phyloP scores from a whole-genome alignment of 1,140 invertebrate genomes.

The Meloidogyne floridensis region DNA sequence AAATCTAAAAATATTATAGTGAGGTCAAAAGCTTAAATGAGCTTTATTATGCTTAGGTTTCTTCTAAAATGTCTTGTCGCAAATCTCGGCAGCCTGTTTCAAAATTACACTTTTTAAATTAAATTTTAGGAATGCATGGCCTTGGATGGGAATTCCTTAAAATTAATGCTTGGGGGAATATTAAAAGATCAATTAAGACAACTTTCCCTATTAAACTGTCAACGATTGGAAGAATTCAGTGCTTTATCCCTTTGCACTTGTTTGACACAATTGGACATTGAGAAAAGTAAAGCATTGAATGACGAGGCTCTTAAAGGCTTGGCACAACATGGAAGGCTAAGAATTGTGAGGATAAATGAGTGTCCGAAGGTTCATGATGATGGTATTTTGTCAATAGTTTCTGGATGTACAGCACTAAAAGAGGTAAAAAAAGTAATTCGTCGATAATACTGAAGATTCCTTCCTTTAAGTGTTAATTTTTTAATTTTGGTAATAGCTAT shows the following conservation, averaged over 20 bases:
- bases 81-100: too few species aligned
- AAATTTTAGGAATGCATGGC: conserved; percentile 24
- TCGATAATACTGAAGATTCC: too few species aligned
- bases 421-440: background rate
- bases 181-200: conserved; percentile 6
- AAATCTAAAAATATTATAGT: too few species aligned
- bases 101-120: background rate
- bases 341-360: conserved; percentile 16
- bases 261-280: conserved; percentile 27
- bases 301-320: conserved; percentile 1
- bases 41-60: too few species aligned
- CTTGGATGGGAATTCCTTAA: conserved; percentile 8
- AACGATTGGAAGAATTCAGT: conserved; percentile 7
- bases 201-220: conserved; percentile 27
- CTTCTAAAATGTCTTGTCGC: too few species aligned
- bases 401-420: background rate
- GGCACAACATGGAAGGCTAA: conserved; percentile 12
- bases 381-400: background rate
- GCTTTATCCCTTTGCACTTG: background rate
- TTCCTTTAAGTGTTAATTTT: too few species aligned
- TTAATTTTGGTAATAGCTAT: too few species aligned
- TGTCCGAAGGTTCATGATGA: background rate
- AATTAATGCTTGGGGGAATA: conserved; percentile 14
- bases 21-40: too few species aligned
- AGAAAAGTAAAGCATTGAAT: conserved; percentile 12